Conservation (phyloP, 2,888 invertebrate genomes). For the Drosophila mimica region DNA sequence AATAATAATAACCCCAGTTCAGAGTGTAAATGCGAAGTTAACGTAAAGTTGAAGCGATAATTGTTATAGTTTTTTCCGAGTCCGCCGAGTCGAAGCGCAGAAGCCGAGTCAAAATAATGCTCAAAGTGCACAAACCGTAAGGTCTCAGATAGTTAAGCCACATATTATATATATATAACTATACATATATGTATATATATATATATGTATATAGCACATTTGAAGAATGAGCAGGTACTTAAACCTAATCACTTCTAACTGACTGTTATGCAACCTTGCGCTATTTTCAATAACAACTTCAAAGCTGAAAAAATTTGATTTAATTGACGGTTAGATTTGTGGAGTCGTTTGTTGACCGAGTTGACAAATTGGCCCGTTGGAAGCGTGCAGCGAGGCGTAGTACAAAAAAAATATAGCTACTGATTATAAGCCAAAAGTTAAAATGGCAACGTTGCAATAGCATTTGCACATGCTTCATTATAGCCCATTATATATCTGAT, state of each 20-base stretch:
- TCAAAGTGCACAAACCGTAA: conserved; percentile 31
- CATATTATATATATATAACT: not conserved
- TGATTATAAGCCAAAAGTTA: conserved; percentile 46
- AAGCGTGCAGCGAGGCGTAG: conserved; percentile 60
- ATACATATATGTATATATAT: not conserved
- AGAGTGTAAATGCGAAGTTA: conserved; percentile 67
- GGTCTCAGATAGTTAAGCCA: conserved; percentile 9
- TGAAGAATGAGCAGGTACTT: conserved; percentile 1
- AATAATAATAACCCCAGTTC: conserved; percentile 46
- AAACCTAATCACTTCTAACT: conserved; percentile 27
- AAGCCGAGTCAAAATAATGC: conserved; percentile 28
- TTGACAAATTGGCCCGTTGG: conserved; percentile 54
- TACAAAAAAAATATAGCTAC: not conserved
- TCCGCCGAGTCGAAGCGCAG: conserved; percentile 21
- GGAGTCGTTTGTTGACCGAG: conserved; percentile 40
- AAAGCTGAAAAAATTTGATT: not conserved
- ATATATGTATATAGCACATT: not conserved
- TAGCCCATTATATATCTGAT: conserved; percentile 36
- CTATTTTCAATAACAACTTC: conserved; percentile 20
- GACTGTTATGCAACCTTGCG: conserved; percentile 37
- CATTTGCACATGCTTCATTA: conserved; percentile 44
- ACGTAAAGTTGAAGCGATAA: conserved; percentile 63
- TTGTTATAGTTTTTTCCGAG: conserved; percentile 37
- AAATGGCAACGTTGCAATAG: conserved; percentile 30
- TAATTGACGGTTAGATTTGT: not conserved